Conservation (phyloP, 64 coral and sea anemone species). For the Actinia equina region DNA sequence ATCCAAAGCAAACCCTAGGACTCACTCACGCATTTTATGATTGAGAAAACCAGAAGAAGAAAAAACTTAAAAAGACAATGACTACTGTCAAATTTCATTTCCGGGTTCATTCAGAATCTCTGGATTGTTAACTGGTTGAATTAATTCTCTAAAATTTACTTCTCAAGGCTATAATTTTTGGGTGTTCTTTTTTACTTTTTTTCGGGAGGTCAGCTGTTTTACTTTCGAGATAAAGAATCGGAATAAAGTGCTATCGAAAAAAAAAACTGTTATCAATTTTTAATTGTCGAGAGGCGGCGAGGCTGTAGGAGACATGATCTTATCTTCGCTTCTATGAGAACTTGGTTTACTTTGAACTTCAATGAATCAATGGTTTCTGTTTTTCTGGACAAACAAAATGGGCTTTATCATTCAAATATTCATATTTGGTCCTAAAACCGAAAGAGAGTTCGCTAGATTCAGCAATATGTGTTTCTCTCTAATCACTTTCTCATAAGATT, state of each 20-base stretch:
- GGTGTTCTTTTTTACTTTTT: neutral
- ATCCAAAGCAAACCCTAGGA: neutral
- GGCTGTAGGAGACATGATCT: neutral
- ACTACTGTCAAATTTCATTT: neutral
- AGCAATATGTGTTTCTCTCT: neutral
- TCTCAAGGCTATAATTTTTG: neutral
- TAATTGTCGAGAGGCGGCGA: neutral
- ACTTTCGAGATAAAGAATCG: neutral
- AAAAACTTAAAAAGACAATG: neutral
- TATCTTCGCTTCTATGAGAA: neutral
- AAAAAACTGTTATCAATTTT: neutral
- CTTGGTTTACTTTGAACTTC: conserved; percentile 3
- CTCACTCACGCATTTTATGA: neutral
- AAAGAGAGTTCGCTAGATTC: neutral
- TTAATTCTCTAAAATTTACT: neutral
- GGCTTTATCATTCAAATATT: neutral
- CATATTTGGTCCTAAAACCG: neutral
- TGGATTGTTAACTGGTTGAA: neutral
- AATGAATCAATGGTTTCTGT: neutral
- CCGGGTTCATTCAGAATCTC: neutral
- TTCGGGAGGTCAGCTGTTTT: neutral
- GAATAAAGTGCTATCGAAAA: neutral
- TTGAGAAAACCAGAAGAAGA: neutral
- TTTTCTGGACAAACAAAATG: neutral
- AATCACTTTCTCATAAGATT: neutral